Evolutionary conservation across 2,888 invertebrate species (phyloP).

Genomic region (Leucoma salicis): DNA sequence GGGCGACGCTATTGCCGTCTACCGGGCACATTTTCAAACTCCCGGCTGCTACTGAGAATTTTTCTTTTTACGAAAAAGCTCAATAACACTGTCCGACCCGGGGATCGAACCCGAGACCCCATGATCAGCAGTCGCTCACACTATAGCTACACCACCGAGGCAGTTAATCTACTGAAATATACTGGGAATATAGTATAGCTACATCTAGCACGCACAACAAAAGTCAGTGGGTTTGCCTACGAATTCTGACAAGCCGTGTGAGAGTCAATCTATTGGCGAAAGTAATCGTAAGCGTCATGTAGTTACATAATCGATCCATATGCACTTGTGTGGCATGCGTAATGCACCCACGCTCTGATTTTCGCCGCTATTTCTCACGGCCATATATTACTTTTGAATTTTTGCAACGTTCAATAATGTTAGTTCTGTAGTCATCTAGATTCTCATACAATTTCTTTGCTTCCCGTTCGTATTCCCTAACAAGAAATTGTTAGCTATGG

Average conservation of each 20-base stretch:
- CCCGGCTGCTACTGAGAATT: too few relatives aligned
- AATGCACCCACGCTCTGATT: conserved; percentile 77
- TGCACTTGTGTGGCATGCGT: conserved; percentile 61
- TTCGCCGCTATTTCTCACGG: conserved; percentile 68
- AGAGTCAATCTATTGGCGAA: conserved; percentile 57
- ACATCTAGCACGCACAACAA: too few relatives aligned
- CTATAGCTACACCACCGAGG: too few relatives aligned
- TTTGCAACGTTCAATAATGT: conserved; percentile 54
- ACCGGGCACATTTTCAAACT: too few relatives aligned
- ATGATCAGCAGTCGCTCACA: too few relatives aligned
- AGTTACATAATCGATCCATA: conserved; percentile 63
- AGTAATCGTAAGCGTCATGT: conserved; percentile 58
- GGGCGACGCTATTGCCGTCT: too few relatives aligned
- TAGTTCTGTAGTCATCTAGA: conserved; percentile 52
- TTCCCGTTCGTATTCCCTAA: conserved; percentile 39
- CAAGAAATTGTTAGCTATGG: conserved; percentile 50
- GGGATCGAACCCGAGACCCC: too few relatives aligned
- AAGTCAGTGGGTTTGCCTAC: conserved; percentile 3
- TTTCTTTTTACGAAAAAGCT: too few relatives aligned
- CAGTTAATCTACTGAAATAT: too few relatives aligned
- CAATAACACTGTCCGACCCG: too few relatives aligned
- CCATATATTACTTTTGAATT: conserved; percentile 61
- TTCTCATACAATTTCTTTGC: conserved; percentile 64
- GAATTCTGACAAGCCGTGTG: conserved; percentile 28
- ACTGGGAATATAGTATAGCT: too few relatives aligned